phyloP scores from a whole-genome alignment of 2,888 invertebrate genomes.

The Epistrophe grossulariae region DNA sequence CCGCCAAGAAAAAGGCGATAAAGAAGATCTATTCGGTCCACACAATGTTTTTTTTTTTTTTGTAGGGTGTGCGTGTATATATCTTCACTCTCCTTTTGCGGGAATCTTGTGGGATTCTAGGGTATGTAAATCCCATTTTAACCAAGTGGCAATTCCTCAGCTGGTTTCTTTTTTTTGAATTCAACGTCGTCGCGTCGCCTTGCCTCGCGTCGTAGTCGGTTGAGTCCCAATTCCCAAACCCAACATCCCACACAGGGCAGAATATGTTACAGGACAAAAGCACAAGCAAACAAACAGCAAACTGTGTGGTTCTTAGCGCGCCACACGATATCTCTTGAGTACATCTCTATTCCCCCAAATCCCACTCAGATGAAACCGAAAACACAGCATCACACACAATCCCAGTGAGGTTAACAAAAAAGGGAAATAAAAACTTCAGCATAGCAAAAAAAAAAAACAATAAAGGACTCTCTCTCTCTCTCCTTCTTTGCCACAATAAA shows the following conservation, averaged over 20 bases:
- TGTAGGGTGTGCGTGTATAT: conserved; percentile 26
- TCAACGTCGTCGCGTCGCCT: conserved; percentile 16
- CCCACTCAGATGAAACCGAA: conserved; percentile 65
- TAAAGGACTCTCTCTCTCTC: conserved; percentile 54
- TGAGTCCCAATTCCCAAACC: background rate
- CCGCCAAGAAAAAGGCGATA: conserved; percentile 52
- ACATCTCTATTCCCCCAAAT: conserved; percentile 74
- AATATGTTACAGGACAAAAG: conserved; percentile 9
- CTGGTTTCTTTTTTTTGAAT: conserved; percentile 53
- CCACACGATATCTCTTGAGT: conserved; percentile 73
- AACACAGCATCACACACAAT: conserved; percentile 46
- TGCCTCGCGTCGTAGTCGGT: background rate
- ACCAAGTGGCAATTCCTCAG: conserved; percentile 75
- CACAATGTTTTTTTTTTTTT: conserved; percentile 2
- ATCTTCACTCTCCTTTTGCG: conserved; percentile 2
- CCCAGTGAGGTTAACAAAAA: conserved; percentile 20
- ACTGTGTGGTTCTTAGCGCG: conserved; percentile 73
- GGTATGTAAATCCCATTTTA: conserved; percentile 73
- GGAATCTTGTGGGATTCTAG: too few species aligned
- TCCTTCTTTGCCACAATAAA: conserved; percentile 64
- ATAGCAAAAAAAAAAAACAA: conserved; percentile 1
- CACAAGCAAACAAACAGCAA: conserved; percentile 42
- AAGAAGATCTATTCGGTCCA: conserved; percentile 64
- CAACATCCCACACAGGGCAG: conserved; percentile 57
- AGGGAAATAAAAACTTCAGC: conserved; percentile 31